These are phyloP conservation scores for Premnoplex brunnescens DNA, from an alignment of 2,797 vertebrate genomes.

Conservation along the genomic window DNA sequence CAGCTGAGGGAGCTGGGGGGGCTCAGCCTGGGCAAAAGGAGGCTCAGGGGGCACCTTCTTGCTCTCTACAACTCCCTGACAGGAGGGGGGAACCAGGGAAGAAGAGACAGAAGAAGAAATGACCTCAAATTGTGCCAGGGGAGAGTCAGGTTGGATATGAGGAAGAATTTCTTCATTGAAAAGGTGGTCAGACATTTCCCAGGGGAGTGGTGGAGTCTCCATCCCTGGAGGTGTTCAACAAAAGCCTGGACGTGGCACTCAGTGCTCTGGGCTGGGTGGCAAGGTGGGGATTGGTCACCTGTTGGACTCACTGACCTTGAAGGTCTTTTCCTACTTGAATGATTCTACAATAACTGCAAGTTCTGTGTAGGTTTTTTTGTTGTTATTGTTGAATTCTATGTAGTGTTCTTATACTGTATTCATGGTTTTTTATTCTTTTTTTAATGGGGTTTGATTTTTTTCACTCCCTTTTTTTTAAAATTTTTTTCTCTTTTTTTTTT, in stretches of 20 bases:
- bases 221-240: background rate
- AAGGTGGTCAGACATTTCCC: background rate
- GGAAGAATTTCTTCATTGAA: background rate
- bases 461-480: fast-evolving
- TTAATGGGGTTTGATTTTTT: background rate
- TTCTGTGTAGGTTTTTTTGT: background rate
- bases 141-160: background rate
- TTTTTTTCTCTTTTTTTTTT: background rate
- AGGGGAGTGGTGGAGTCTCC: background rate
- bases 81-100: background rate
- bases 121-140: background rate
- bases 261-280: background rate
- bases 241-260: background rate
- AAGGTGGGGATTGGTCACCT: background rate
- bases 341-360: background rate
- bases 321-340: background rate
- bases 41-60: background rate
- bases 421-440: background rate
- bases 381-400: background rate
- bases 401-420: background rate
- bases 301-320: background rate
- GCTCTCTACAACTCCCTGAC: background rate
- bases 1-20: background rate
- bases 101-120: background rate
- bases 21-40: background rate